Conservation (phyloP, 2,888 invertebrate species). For the Melipona beecheii region DNA sequence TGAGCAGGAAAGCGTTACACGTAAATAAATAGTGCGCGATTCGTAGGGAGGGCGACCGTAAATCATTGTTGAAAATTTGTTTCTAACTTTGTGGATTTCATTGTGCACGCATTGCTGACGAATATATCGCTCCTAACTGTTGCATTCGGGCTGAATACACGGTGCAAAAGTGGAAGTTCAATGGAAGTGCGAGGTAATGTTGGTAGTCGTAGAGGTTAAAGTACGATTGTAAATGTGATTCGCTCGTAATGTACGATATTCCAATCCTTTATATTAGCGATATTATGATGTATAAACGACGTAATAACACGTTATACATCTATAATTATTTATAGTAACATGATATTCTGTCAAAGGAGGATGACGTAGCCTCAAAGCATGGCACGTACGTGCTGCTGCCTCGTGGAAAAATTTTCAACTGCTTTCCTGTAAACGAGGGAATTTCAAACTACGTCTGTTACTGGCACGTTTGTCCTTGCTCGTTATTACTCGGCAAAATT, state of each 20-base stretch:
- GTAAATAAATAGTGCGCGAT: neutral
- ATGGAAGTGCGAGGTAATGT: slow-evolving; percentile 42
- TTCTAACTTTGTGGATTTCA: slow-evolving; percentile 16
- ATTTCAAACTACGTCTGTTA: slow-evolving; percentile 42
- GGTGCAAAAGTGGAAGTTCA: slow-evolving; percentile 35
- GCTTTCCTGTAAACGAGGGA: slow-evolving; percentile 49
- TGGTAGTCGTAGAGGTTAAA: slow-evolving; percentile 62
- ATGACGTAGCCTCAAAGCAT: slow-evolving; percentile 71
- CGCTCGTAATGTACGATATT: slow-evolving; percentile 8
- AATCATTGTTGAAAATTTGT: slow-evolving; percentile 23
- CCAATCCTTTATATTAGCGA: slow-evolving; percentile 13
- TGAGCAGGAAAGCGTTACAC: slow-evolving; percentile 21
- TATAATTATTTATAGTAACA: slow-evolving; percentile 48
- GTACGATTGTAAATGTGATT: slow-evolving; percentile 22
- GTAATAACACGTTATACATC: slow-evolving; percentile 45
- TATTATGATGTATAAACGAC: slow-evolving; percentile 56
- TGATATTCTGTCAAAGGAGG: slow-evolving; percentile 69
- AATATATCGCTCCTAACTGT: slow-evolving; percentile 13
- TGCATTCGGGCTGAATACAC: neutral
- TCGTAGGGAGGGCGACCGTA: slow-evolving; percentile 23
- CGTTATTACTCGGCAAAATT: slow-evolving; percentile 62
- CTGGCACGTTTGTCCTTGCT: slow-evolving; percentile 46
- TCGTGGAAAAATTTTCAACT: slow-evolving; percentile 46
- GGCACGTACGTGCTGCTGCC: slow-evolving; percentile 68
- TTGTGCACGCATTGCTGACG: neutral